Evolutionary conservation across 2,113 vertebrate genomes (phyloP).

Genomic region (Prunella himalayana): DNA sequence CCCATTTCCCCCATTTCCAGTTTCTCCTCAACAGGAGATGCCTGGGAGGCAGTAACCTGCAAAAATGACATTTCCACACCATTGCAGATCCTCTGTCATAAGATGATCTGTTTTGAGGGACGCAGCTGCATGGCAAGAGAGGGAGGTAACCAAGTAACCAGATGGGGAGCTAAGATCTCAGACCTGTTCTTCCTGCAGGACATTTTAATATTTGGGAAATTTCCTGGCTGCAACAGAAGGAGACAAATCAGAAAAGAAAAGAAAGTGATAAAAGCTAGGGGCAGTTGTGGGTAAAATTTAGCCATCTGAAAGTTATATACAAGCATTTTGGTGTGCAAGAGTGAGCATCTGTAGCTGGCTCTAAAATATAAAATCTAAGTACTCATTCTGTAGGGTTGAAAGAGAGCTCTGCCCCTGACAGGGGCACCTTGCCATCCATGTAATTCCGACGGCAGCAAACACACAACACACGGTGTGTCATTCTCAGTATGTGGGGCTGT

Average conservation of each 20-base stretch:
- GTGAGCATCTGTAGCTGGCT: not conserved
- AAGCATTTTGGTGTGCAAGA: not conserved
- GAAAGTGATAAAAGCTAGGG: not conserved
- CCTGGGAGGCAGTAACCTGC: not conserved
- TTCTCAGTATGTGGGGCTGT: not conserved
- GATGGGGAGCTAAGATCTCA: not conserved
- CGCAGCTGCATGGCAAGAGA: not conserved
- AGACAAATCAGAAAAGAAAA: not conserved
- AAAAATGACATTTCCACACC: not conserved
- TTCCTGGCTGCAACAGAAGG: not conserved
- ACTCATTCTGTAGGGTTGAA: not conserved
- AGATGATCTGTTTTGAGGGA: not conserved
- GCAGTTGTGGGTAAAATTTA: not conserved
- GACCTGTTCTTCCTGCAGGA: not conserved
- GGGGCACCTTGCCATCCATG: not conserved
- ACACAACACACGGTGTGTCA: rapidly evolving
- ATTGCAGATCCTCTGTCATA: not conserved
- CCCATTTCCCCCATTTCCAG: not conserved
- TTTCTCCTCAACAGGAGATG: not conserved
- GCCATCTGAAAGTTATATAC: not conserved
- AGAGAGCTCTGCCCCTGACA: not conserved
- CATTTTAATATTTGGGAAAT: not conserved
- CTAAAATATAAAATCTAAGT: not conserved
- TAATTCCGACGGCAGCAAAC: not conserved
- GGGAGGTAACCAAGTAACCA: not conserved